Evolutionary conservation across 2,797 vertebrate genomes (phyloP).

Genomic region (Natrix natrix): DNA sequence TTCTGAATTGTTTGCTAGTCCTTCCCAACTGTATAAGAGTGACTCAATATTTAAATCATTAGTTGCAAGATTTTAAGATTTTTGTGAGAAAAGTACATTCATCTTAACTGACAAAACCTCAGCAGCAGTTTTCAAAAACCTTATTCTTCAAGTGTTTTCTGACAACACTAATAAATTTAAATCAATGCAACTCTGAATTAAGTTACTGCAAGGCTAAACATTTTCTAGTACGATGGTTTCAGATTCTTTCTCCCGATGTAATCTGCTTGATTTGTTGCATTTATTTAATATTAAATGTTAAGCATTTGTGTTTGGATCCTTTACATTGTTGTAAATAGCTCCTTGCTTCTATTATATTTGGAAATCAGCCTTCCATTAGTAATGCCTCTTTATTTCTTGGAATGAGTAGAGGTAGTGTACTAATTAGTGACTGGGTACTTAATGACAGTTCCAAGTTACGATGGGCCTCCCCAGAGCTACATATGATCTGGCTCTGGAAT

Average conservation of each 20-base stretch:
- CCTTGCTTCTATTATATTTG: not conserved
- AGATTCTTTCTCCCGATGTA: not conserved
- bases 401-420: not conserved
- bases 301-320: not conserved
- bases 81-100: not conserved
- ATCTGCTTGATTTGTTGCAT: not conserved
- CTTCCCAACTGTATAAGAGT: not conserved
- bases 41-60: not conserved
- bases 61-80: not conserved
- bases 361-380: not conserved
- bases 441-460: not conserved
- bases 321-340: not conserved
- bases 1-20: not conserved
- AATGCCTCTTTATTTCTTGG: not conserved
- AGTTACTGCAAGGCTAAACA: not conserved
- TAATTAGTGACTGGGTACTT: not conserved
- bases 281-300: not conserved
- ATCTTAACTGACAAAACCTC: not conserved
- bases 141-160: not conserved
- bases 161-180: not conserved
- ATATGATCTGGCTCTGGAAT: too few relatives aligned
- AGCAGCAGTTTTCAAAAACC: not conserved
- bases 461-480: not conserved
- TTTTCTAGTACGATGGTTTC: not conserved
- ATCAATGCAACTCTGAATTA: not conserved